Conservation (phyloP, 2,888 invertebrate species). For the Drosophila macrothrix region DNA sequence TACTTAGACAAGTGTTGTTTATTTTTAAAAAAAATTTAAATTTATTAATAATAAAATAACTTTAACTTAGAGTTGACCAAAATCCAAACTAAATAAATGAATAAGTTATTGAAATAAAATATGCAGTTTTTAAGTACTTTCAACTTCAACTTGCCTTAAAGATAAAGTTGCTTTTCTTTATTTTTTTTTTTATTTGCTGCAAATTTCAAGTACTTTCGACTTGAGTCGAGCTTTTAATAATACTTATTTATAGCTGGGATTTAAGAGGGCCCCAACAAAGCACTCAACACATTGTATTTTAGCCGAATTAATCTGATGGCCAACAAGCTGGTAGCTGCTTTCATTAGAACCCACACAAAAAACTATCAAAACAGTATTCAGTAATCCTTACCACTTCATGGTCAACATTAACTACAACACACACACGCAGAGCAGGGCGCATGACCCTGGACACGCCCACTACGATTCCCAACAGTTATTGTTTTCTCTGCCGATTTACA, state of each 20-base stretch:
- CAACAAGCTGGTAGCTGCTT: constrained; percentile 5
- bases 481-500: constrained; percentile 8
- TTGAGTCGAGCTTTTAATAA: not conserved
- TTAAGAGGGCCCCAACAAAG: not conserved
- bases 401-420: constrained; percentile 4
- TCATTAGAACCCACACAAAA: constrained; percentile 17
- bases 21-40: too few species aligned
- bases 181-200: not conserved
- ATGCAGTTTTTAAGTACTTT: not conserved
- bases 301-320: constrained; percentile 9
- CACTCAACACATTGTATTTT: constrained; percentile 10
- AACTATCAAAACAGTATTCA: constrained; percentile 2
- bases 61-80: not conserved
- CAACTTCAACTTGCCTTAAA: not conserved
- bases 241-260: not conserved
- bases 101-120: not conserved
- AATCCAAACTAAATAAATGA: not conserved
- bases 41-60: not conserved
- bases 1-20: not conserved
- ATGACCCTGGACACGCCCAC: constrained; percentile 33
- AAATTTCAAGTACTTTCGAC: not conserved
- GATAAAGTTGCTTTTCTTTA: not conserved
- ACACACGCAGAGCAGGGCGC: constrained; percentile 1
- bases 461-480: not conserved
- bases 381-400: constrained; percentile 31